phyloP scores from a whole-genome alignment of 2,888 invertebrate genomes.

The Megamerina dolium region DNA sequence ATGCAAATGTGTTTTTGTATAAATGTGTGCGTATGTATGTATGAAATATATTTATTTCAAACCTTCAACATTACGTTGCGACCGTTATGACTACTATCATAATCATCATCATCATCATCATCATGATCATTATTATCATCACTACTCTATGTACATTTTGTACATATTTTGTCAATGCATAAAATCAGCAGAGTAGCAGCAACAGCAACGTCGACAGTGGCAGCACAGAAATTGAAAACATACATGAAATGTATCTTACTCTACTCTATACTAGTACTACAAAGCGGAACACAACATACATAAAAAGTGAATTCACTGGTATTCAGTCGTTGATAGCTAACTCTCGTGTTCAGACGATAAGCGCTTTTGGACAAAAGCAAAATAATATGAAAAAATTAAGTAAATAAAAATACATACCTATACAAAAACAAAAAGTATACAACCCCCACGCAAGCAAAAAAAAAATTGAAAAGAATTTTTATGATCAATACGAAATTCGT shows the following conservation, averaged over 20 bases:
- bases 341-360: constrained; percentile 46
- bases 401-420: too few relatives aligned
- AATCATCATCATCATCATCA: too few relatives aligned
- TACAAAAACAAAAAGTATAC: constrained; percentile 6
- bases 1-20: too few relatives aligned
- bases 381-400: too few relatives aligned
- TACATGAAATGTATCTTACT: background rate
- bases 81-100: too few relatives aligned
- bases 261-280: background rate
- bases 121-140: too few relatives aligned
- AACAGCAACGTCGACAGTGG: constrained; percentile 1
- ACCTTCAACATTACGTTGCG: too few relatives aligned
- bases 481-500: too few relatives aligned
- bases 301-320: background rate
- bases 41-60: too few relatives aligned
- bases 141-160: background rate
- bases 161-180: background rate
- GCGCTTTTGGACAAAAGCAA: constrained; percentile 26
- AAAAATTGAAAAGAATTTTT: background rate
- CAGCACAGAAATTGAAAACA: background rate
- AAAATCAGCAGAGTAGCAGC: background rate
- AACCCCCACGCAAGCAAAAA: constrained; percentile 1
- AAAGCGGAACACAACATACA: background rate
- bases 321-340: constrained; percentile 48
- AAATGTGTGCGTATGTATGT: too few relatives aligned